Conservation (phyloP, 2,113 vertebrate genomes). For the Cryptomyrus ogoouensis region DNA sequence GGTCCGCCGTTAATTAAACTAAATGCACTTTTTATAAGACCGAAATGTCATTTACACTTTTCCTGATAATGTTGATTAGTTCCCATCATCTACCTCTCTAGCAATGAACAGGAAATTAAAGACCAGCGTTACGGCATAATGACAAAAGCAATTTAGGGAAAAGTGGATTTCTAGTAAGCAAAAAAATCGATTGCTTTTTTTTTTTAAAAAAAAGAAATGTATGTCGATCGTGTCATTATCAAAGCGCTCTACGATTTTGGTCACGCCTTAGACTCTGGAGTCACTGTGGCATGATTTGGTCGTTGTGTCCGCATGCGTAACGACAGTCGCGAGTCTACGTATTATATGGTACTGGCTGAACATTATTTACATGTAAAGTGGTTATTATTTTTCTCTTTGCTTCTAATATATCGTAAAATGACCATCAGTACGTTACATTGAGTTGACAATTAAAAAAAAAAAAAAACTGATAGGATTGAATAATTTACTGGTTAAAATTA, state of each 20-base stretch:
- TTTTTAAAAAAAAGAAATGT: not conserved
- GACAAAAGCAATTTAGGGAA: not conserved
- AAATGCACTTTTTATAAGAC: not conserved
- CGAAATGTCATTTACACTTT: not conserved
- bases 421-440: not conserved
- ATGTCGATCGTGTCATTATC: not conserved
- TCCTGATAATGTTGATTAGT: not conserved
- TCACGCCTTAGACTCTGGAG: not conserved
- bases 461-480: not conserved
- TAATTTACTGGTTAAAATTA: not conserved
- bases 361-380: not conserved
- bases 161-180: not conserved
- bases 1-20: not conserved
- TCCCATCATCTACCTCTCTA: not conserved
- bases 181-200: not conserved
- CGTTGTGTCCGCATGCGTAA: not conserved
- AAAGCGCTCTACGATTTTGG: not conserved
- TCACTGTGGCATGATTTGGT: not conserved
- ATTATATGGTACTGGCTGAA: not conserved
- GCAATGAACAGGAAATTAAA: not conserved
- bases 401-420: not conserved
- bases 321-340: not conserved
- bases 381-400: not conserved
- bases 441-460: not conserved
- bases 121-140: not conserved